Percentiles rank a stretch among this genome's conserved stretches.
Evolutionary conservation across 2,888 invertebrate species (phyloP).

Genomic region (Limnephilus auricula): DNA sequence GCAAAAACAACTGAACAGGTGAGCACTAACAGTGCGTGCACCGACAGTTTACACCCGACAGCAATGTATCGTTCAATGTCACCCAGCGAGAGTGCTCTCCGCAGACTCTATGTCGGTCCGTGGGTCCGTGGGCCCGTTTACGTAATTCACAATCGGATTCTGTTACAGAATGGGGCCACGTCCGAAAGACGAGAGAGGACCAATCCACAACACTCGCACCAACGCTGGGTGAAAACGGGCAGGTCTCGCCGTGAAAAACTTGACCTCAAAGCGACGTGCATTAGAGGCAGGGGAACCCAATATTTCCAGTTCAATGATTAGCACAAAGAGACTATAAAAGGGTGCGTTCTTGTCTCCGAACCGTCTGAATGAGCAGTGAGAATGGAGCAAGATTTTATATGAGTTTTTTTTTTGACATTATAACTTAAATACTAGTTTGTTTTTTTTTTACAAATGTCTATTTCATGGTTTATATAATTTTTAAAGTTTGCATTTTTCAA

Average conservation of each 20-base stretch:
- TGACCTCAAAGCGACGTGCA: constrained; percentile 54
- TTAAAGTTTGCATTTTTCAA: too few relatives aligned
- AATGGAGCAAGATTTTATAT: too few relatives aligned
- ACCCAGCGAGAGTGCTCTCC: not conserved
- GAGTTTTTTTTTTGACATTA: too few relatives aligned
- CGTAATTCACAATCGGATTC: not conserved
- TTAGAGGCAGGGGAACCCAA: not conserved
- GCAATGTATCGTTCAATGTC: not conserved
- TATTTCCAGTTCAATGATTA: not conserved
- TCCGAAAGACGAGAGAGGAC: not conserved
- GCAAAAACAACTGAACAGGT: not conserved
- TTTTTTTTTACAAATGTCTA: too few relatives aligned
- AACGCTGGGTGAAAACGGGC: constrained; percentile 23
- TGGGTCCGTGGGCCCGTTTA: not conserved
- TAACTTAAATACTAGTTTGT: too few relatives aligned
- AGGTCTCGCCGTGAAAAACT: constrained; percentile 49
- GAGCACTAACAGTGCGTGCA: not conserved
- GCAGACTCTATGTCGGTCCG: not conserved
- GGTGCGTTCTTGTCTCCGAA: too few relatives aligned
- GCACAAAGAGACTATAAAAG: not conserved
- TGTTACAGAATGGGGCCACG: not conserved
- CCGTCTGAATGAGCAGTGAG: too few relatives aligned
- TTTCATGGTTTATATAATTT: too few relatives aligned
- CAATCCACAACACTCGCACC: not conserved
- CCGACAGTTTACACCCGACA: not conserved